Percentiles rank a stretch among this genome's conserved stretches.
These are phyloP conservation scores for Meiosimyza decipiens DNA, from an alignment of 2,888 invertebrate genomes.

Conservation along the genomic window DNA sequence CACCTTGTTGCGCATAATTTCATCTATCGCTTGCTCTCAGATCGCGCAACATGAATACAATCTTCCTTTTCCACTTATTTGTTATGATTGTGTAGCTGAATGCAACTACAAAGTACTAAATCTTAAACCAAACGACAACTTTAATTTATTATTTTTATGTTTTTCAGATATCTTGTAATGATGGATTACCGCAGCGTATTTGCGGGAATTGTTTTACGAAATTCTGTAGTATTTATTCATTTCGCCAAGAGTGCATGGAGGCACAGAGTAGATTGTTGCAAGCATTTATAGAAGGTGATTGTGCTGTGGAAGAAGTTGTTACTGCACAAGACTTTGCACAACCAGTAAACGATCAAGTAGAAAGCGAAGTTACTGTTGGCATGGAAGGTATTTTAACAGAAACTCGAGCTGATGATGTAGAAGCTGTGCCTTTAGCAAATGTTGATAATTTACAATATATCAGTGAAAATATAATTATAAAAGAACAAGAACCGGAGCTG, in stretches of 20 bases:
- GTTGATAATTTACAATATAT: no score
- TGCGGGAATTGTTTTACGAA: constrained; percentile 48
- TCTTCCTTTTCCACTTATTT: no score
- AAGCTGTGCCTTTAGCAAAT: background rate
- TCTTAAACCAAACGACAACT: no score
- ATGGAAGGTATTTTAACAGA: constrained; percentile 23
- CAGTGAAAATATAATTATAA: no score
- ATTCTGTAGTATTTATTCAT: constrained; percentile 46
- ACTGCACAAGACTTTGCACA: constrained; percentile 18
- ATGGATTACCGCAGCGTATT: constrained; percentile 47
- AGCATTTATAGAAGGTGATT: constrained; percentile 35
- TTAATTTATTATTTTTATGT: background rate
- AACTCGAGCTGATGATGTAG: background rate
- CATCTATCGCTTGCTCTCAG: no score
- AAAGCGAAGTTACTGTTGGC: constrained; percentile 7
- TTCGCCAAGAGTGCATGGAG: constrained; percentile 43
- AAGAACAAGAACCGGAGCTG: no score
- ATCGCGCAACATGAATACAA: background rate
- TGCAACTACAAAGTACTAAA: no score
- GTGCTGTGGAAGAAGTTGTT: constrained; percentile 27
- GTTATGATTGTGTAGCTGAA: no score
- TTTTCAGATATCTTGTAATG: constrained; percentile 42
- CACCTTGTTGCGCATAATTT: no score
- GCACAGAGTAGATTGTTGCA: constrained; percentile 46
- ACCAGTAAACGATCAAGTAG: background rate